Evolutionary conservation across 2,113 vertebrate genomes (phyloP), one percentile per base, ranked within the genome.

Genomic region (Sphaerodactylus townsendi): DNA sequence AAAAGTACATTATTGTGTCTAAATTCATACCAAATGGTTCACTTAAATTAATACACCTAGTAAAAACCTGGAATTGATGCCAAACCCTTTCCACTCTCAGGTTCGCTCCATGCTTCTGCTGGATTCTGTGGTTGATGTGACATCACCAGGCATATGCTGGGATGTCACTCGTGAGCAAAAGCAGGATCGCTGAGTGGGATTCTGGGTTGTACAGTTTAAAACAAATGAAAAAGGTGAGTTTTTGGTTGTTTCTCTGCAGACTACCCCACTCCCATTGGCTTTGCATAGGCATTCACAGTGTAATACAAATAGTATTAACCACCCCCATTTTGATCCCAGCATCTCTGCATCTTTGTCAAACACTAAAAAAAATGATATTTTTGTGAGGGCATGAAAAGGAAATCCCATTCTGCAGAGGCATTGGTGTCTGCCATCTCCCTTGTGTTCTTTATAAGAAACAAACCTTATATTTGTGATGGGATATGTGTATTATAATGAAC

Each of bases 111-210:
- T 77, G 53, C 77, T 85, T 72, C 81, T 83, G 68, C 25, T 2
- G 53, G 80, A 46, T 62, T 86, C 68, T 41, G 0, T 50, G 71
- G 72, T 50, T 86, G 76, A 9, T 69, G 56, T 79, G 85, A n/a
- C 76, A 35, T 73, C 74, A 6, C 78, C 64, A 77, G 44, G 37
- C 39, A 28, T 64, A 44, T 19, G 69, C 80, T 86, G 79, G 83
- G 69, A 37, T 88, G 83, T 88, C 79, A 69, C 70, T 64, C 41
- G 68, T 68, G 70, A 83, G 65, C 77, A 87, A 68, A n/a, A 84
- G 48, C 62, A 87, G 72, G 79, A 85, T 50, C 66, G 33, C 11
- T 64, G 70, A 79, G 70, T 83, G 41, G 41, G 84, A 78, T 66
- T 65, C 76, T 41, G 82, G 41, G 33, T 46, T 79, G 71, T 75